A percentile compares a stretch with the other conserved stretches of the same genome.
phyloP scores from a whole-genome alignment of 2,113 vertebrate species.

The Numenius arquata region DNA sequence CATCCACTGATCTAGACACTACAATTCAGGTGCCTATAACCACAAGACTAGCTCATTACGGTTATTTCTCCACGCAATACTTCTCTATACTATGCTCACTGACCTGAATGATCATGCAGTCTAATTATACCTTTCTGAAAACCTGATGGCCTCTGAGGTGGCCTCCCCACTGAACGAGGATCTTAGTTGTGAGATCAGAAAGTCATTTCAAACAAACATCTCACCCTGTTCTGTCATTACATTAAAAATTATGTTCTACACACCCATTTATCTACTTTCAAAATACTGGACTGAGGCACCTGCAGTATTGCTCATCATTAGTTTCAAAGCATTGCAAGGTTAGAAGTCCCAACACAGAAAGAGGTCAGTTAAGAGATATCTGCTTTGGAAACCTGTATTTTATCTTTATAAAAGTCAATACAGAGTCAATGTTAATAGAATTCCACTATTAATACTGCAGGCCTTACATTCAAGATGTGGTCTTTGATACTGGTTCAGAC shows the following conservation, averaged over 20 bases:
- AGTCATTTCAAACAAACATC: not conserved
- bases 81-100: not conserved
- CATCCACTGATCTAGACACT: not conserved
- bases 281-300: not conserved
- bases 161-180: not conserved
- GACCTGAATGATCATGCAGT: not conserved
- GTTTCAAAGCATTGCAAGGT: not conserved
- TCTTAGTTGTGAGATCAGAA: not conserved
- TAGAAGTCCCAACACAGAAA: not conserved
- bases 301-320: not conserved
- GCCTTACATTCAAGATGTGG: not conserved
- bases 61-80: not conserved
- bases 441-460: not conserved
- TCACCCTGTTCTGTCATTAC: not conserved
- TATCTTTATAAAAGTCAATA: not conserved
- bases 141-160: not conserved
- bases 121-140: constrained; percentile 28
- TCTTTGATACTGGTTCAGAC: not conserved
- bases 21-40: not conserved
- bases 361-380: not conserved
- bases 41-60: not conserved
- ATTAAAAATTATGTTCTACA: not conserved
- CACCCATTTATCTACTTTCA: not conserved
- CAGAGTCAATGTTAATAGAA: not conserved
- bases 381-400: not conserved